Evolutionary conservation across 2,797 vertebrate species (phyloP), one percentile per base, ranked within the genome.

Genomic region (Ctenosaura bakeri): DNA sequence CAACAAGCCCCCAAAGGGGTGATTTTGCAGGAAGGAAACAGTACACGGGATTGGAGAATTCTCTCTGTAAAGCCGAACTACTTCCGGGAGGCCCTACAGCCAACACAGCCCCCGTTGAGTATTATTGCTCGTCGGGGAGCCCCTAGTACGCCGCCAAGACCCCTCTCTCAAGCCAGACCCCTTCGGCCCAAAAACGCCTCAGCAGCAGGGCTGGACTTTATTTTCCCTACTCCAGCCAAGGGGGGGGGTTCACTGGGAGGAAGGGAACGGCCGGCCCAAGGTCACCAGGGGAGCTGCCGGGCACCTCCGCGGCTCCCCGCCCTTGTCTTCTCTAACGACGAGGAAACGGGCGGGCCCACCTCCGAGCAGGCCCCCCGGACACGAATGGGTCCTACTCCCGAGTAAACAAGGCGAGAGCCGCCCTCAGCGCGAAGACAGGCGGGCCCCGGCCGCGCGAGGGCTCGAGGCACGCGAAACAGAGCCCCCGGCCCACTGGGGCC

Each of bases 271-370:
- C 77, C 83, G 42, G 89, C 42, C 91, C 94, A 95, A 96, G 95
- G 94, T 97, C 95, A 96, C 54, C 29, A 62, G 69, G 50, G 73
- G 62, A 89, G 56, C 90, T 71, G 46, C 56, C 14, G 77, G 56
- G 12, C 64, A 62, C 20, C 59, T 1, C 1, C 52, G 52, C 52
- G 59, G 59, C 59, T 62, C 59, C 59, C 59, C 20, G 2, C 6
- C 59, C 22, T 62, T 6, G 5, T 69, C 13, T 2, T 32, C 66
- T 32, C 32, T 3, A 29, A 69, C 8, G 26, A 69, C 18, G 66
- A 29, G 9, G 64, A 18, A 8, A 52, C 52, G 18, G 20, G 16
- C 1, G 59, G 59, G 59, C 59, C 59, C 59, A 3, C 16, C 20
- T 59, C 66, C 3, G 66, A 69, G 66, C 7, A 26, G 29, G 22